Percentiles rank a stretch among this genome's conserved stretches.
Evolutionary conservation across 1,140 invertebrate species (phyloP).

Genomic region (Pseudomyrmex pallidus): DNA sequence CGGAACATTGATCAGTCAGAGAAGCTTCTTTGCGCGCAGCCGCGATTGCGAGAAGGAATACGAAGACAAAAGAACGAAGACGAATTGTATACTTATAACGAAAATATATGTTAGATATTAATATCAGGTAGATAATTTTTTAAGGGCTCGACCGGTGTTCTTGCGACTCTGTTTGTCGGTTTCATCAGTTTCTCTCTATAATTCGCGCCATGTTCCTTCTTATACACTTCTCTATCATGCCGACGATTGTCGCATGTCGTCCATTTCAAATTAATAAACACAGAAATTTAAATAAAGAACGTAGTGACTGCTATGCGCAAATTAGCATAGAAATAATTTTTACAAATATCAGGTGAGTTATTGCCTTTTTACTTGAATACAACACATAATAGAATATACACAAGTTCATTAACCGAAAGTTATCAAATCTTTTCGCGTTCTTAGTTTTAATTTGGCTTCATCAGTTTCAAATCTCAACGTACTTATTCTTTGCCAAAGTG

Average conservation of each 20-base stretch:
- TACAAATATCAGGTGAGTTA: no score
- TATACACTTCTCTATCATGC: conserved; percentile 1
- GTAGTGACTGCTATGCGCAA: no score
- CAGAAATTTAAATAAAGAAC: no score
- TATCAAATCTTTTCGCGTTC: no score
- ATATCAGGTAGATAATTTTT: conserved; percentile 24
- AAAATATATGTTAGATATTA: no score
- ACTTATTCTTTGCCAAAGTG: neutral
- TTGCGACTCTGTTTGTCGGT: conserved; percentile 48
- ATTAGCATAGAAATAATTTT: no score
- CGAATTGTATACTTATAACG: conserved; percentile 38
- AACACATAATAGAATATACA: no score
- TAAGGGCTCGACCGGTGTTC: conserved; percentile 53
- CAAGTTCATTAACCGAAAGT: no score
- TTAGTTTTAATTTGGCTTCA: no score
- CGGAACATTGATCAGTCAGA: conserved; percentile 41
- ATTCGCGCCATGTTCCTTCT: neutral
- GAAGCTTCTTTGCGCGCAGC: neutral
- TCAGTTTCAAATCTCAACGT: no score
- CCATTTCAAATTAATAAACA: no score
- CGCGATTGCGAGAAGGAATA: conserved; percentile 25
- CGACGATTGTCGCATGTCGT: neutral
- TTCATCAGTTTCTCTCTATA: neutral
- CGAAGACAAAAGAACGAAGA: conserved; percentile 18
- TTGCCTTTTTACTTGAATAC: no score